Evolutionary conservation across 2,113 vertebrate genomes (phyloP), one percentile per base, ranked within the genome.

Genomic region (Psilopsiagon aymara): DNA sequence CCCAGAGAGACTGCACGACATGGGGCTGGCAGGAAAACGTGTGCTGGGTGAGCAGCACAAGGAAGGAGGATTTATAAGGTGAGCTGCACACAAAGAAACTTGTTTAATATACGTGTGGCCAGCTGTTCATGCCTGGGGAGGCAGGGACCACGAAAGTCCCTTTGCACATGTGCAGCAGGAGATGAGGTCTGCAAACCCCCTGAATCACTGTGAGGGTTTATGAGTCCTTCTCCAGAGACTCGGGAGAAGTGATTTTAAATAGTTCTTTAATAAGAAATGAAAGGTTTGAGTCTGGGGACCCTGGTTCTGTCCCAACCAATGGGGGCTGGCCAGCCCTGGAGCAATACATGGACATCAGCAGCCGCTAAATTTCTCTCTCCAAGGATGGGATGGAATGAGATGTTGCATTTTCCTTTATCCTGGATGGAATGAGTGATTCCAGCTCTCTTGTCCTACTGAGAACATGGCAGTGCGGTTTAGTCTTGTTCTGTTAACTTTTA

Each of bases 1-100:
- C 55, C 46, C 35, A 15, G 88, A 71, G 64, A 35, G 62, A 4
- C 52, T 18, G 10, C 66, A 7, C 0, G 0, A 5, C 0, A 2
- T 35, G 70, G 46, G 39, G 46, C 88, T 90, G 92, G 66, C 64
- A 90, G 66, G 57, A 41, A 84, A 67, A 33, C 0, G 9, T 31
- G 29, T 39, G 64, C 64, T 16, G 69, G 52, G 69, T 43, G 49
- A 86, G 9, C 4, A 16, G 79, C 85, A 64, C 7, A 4, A 55
- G 91, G n/a, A 79, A 11, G 5, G 17, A n/a, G 43, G 52, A 28
- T 92, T 76, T 55, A 16, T 3, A 24, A 78, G 51, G n/a, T 67
- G 69, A 90, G 55, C 78, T 93, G 41, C 37, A 33, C 20, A 4
- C 76, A 3, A 0, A 62, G 80, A 53, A n/a, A 31, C 92, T 92